Evolutionary conservation across 2,888 invertebrate genomes (phyloP).

Genomic region (Xanthorhoe designata): DNA sequence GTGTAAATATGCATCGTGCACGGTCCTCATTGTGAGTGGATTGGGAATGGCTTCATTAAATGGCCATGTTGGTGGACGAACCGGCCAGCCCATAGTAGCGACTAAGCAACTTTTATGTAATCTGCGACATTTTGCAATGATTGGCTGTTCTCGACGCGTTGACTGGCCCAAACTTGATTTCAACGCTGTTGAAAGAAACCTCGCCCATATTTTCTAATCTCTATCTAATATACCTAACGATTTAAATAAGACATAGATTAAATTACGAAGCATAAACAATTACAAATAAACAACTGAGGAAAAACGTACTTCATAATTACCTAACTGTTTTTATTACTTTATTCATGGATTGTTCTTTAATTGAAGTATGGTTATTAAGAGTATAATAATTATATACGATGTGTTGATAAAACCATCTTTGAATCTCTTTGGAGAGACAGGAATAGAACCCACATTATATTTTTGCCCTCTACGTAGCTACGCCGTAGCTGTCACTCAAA

Average conservation of each 20-base stretch:
- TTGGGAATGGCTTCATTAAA: conserved; percentile 71
- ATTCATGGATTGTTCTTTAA: neutral
- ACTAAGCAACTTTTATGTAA: conserved; percentile 26
- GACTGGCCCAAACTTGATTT: conserved; percentile 18
- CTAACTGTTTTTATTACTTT: too few species aligned
- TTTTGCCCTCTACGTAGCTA: conserved; percentile 19
- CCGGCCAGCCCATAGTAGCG: conserved; percentile 9
- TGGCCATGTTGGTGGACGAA: conserved; percentile 35
- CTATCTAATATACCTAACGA: too few species aligned
- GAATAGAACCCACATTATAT: conserved; percentile 8
- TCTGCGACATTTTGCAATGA: conserved; percentile 27
- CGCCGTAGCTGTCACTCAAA: conserved; percentile 28
- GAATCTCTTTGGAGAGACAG: neutral
- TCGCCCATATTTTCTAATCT: neutral
- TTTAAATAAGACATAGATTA: neutral
- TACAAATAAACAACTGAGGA: neutral
- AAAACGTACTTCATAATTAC: too few species aligned
- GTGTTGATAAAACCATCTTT: neutral
- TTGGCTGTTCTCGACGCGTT: conserved; percentile 20
- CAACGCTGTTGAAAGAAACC: conserved; percentile 13
- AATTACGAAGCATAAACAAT: neutral
- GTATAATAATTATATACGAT: neutral
- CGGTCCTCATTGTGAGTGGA: conserved; percentile 63
- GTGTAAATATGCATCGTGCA: conserved; percentile 77
- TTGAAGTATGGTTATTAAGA: neutral